Percentiles rank a stretch among this genome's conserved stretches.
These are phyloP conservation scores for Drosophila testacea DNA, from an alignment of 2,888 invertebrate genomes.

Conservation along the genomic window DNA sequence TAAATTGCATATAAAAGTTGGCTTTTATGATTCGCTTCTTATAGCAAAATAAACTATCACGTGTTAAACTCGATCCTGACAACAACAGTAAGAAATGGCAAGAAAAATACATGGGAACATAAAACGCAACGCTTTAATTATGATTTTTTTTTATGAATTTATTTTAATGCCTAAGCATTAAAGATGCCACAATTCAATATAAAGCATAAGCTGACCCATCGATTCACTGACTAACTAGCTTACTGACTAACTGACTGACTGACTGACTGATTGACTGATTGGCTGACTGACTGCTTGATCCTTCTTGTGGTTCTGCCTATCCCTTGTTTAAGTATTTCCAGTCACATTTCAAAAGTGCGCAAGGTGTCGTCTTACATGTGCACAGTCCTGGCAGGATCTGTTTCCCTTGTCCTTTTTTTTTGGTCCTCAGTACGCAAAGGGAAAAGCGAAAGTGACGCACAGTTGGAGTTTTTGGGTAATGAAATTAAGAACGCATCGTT, in stretches of 20 bases:
- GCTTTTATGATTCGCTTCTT: constrained; percentile 74
- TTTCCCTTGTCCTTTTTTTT: constrained; percentile 8
- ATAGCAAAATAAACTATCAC: constrained; percentile 75
- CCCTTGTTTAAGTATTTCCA: constrained; percentile 5
- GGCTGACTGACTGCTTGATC: constrained; percentile 23
- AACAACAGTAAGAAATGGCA: constrained; percentile 12
- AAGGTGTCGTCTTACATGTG: constrained; percentile 74
- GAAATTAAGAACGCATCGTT: constrained; percentile 81
- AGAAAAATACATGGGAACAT: constrained; percentile 21
- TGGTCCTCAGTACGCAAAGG: background rate
- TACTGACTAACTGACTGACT: constrained; percentile 14
- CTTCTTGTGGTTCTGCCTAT: constrained; percentile 14
- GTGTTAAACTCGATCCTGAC: constrained; percentile 61
- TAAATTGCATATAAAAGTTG: constrained; percentile 71
- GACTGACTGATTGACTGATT: constrained; percentile 17
- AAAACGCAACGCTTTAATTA: constrained; percentile 36
- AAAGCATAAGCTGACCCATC: constrained; percentile 14
- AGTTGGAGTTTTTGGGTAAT: constrained; percentile 73
- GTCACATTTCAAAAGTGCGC: constrained; percentile 21
- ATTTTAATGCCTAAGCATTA: constrained; percentile 45
- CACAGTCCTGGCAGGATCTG: constrained; percentile 29
- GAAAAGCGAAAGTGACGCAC: constrained; percentile 74
- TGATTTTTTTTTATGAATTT: constrained; percentile 43
- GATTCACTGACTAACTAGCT: constrained; percentile 24
- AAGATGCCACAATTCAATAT: constrained; percentile 23